Evolutionary conservation across 2,797 vertebrate genomes (phyloP).

Genomic region (Eulemur coronatus): DNA sequence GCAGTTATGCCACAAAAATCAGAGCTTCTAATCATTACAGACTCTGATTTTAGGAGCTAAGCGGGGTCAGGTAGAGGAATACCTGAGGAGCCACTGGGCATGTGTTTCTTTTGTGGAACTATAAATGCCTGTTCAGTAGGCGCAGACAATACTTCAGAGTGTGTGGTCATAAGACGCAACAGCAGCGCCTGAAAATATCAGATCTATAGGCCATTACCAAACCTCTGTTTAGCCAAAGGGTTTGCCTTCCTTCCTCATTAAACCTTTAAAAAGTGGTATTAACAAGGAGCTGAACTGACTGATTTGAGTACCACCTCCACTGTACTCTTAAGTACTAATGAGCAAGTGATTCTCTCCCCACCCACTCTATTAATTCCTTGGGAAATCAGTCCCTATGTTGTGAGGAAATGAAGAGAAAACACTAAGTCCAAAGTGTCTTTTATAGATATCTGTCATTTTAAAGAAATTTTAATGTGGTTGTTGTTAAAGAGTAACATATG

Average conservation of each 20-base stretch:
- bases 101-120: neutral
- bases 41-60: conserved; percentile 13
- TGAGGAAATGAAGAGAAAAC: conserved; percentile 8
- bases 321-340: conserved; percentile 33
- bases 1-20: neutral
- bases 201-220: neutral
- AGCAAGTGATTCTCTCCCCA: conserved; percentile 29
- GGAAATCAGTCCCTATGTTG: neutral
- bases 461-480: neutral
- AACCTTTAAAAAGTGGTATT: conserved; percentile 40
- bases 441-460: neutral
- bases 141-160: neutral
- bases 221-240: neutral
- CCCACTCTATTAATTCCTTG: neutral
- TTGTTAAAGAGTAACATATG: conserved; percentile 13
- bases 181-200: neutral
- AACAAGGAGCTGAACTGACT: neutral
- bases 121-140: neutral
- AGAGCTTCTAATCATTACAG: neutral
- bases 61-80: neutral
- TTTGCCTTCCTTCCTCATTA: conserved; percentile 1
- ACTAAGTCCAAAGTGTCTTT: neutral
- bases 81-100: neutral
- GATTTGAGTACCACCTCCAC: neutral
- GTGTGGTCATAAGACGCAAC: neutral